phyloP scores from a whole-genome alignment of 1,140 invertebrate genomes.

The Tetramorium alpestre region DNA sequence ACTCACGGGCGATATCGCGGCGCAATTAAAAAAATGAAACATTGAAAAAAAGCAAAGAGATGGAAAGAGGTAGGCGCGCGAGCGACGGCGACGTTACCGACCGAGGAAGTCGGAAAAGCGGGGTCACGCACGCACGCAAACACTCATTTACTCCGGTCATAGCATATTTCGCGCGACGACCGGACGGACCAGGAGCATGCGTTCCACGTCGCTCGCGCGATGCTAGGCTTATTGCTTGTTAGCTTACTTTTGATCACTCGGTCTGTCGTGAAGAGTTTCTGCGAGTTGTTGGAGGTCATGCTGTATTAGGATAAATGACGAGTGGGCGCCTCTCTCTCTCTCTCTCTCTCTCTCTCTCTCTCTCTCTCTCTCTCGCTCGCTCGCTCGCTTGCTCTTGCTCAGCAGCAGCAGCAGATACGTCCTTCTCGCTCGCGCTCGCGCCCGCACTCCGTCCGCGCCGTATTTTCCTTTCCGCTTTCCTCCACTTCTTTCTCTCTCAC shows the following conservation, averaged over 20 bases:
- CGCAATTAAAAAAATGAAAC: neutral
- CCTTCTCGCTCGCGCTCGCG: constrained; percentile 37
- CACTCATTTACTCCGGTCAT: no score
- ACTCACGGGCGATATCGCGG: neutral
- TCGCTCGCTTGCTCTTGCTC: neutral
- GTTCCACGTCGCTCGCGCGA: constrained; percentile 16
- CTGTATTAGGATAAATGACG: constrained; percentile 80
- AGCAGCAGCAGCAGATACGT: constrained; percentile 1
- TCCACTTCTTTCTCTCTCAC: constrained; percentile 39
- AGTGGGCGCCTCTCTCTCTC: constrained; percentile 69
- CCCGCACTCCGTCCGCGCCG: constrained; percentile 33
- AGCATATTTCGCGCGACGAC: neutral
- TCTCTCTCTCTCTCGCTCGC: constrained; percentile 42
- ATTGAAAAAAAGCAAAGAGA: neutral
- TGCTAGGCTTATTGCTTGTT: constrained; percentile 24
- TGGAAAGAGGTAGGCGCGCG: neutral
- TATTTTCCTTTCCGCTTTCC: constrained; percentile 21
- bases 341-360: constrained; percentile 42
- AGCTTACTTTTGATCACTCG: constrained; percentile 91
- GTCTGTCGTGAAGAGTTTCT: constrained; percentile 90
- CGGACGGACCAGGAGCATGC: no score
- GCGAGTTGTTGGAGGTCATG: constrained; percentile 87
- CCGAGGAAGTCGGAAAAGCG: constrained; percentile 67
- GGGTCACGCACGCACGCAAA: constrained; percentile 21
- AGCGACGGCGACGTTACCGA: constrained; percentile 72